phyloP scores from a whole-genome alignment of 2,888 invertebrate species.

The Coenonympha arcania region DNA sequence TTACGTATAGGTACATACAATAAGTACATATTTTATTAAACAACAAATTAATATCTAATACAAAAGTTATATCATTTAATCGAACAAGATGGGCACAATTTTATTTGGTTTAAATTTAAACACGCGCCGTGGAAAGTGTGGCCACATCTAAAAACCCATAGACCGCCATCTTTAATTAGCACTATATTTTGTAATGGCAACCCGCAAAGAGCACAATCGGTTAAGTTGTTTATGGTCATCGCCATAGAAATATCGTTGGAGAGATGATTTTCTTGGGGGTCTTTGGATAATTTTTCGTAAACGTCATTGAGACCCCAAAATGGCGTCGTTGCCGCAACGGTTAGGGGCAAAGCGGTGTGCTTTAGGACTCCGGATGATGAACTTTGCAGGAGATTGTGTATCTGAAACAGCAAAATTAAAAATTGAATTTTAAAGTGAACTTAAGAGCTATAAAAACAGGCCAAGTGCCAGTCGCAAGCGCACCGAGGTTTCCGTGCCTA shows the following conservation, averaged over 20 bases:
- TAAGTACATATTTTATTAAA: not conserved
- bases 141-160: slow-evolving; percentile 77
- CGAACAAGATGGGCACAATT: slow-evolving; percentile 59
- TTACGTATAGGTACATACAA: not conserved
- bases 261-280: slow-evolving; percentile 29
- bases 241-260: slow-evolving; percentile 44
- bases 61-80: slow-evolving; percentile 21
- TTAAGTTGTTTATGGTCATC: slow-evolving; percentile 39
- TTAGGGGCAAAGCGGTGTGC: slow-evolving; percentile 61
- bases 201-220: slow-evolving; percentile 73
- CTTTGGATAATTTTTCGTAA: slow-evolving; percentile 27
- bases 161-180: slow-evolving; percentile 74
- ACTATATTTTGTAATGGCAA: slow-evolving; percentile 74
- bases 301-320: slow-evolving; percentile 70
- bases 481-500: too few species aligned
- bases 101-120: slow-evolving; percentile 72
- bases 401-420: not conserved
- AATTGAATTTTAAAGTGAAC: too few species aligned
- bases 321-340: slow-evolving; percentile 54
- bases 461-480: too few species aligned
- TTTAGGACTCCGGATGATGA: slow-evolving; percentile 44
- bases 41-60: not conserved
- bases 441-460: too few species aligned
- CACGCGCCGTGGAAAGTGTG: slow-evolving; percentile 77
- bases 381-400: slow-evolving; percentile 48